Evolutionary conservation across 1,140 invertebrate species (phyloP).

Genomic region (Drosophila insularis): DNA sequence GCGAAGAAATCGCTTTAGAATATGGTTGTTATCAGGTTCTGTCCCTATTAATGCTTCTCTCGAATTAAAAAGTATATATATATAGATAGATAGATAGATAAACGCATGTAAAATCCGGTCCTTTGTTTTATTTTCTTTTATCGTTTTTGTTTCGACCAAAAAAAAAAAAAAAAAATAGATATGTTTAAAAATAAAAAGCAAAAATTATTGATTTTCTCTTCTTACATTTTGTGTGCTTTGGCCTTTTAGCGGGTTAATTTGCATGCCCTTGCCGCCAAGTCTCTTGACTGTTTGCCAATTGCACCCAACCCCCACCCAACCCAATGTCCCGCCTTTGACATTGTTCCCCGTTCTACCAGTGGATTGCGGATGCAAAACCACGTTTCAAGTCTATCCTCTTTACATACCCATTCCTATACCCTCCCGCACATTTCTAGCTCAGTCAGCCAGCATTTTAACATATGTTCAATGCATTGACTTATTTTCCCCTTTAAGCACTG

Average conservation of each 20-base stretch:
- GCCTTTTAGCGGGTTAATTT: conserved; percentile 49
- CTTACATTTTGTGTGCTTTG: conserved; percentile 21
- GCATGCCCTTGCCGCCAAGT: conserved; percentile 41
- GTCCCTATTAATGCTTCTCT: too few relatives aligned
- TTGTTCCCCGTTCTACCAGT: not conserved
- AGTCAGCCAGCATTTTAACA: conserved; percentile 29
- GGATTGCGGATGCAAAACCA: conserved; percentile 56
- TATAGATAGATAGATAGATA: not conserved
- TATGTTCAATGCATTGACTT: conserved; percentile 52
- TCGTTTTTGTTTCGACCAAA: not conserved
- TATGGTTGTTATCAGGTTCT: too few relatives aligned
- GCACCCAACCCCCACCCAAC: not conserved
- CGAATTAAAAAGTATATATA: not conserved
- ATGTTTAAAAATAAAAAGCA: conserved; percentile 43
- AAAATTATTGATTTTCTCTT: conserved; percentile 43
- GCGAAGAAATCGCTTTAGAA: too few relatives aligned
- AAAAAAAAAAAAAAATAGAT: conserved; percentile 18
- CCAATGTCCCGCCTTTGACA: not conserved
- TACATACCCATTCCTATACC: too few relatives aligned
- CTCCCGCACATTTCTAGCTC: conserved; percentile 3
- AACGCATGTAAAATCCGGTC: not conserved
- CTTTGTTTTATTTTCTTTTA: not conserved
- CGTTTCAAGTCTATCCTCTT: conserved; percentile 26
- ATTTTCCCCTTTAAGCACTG: too few relatives aligned
- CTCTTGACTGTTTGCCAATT: conserved; percentile 27